Base-by-base conservation (phyloP, 1,140 invertebrate genomes). In the Drosophila truncata region DNA sequence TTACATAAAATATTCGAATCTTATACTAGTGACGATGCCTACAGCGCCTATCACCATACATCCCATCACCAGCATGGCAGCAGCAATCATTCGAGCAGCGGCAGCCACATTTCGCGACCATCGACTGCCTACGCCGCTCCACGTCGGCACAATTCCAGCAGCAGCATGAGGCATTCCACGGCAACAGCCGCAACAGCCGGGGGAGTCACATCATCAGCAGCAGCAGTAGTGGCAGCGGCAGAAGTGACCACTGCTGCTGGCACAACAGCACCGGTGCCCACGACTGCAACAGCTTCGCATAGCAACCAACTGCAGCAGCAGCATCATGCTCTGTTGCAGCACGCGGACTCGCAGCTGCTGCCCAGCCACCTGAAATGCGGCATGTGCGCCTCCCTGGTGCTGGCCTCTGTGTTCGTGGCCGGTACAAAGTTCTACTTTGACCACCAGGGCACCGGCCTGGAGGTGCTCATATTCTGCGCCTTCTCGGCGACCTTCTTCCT, bases 381-480 rank as follows among this genome's bases (percentile, higher is more conserved):
- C 23, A 94, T 96, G 93, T 95, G 95, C 83, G 95, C 95, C 39
- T 95, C 95, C 1, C 94, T 96, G 73, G 94, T 95, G 14, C 80
- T 96, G 20, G 94, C 94, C 6, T 95, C 95, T 11, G 93, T 95
- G 16, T 95, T 96, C 78, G 93, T 96, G 27, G 95, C 94, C 3
- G 95, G 94, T 23, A 95, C 94, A 0, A 96, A 95, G 90, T 95
- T 95, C 91, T 96, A 96, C 78, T 95, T 96, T 64, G 95, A 95
- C 80, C 93, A 95, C 82, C 94, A 95, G 92, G 95, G 94, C 50
- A 94, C 93, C 39, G 94, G 94, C 9, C 91, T 95, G 76, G 95
- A 96, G 88, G 94, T 95, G 69, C 93, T 95, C 10, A 94, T 95
- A 62, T 95, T 96, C 90, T 95, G 95, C 84, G 95, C 94, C 47